These are phyloP conservation scores for Dione juno DNA, from an alignment of 2,888 invertebrate genomes.

Conservation along the genomic window DNA sequence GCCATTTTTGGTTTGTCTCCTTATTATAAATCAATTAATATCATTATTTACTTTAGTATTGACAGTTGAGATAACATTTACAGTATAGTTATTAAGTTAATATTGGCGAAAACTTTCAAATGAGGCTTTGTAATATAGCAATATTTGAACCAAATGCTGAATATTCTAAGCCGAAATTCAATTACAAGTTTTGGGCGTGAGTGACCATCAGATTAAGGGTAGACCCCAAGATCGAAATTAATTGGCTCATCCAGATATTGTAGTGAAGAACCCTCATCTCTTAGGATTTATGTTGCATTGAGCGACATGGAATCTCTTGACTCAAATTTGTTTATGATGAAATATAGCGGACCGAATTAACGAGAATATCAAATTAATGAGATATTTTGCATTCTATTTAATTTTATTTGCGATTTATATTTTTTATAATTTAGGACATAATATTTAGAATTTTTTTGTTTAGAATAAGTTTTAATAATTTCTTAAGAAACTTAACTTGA, in stretches of 20 bases:
- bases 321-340: constrained; percentile 20
- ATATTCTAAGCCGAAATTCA: constrained; percentile 70
- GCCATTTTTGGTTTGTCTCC: neutral
- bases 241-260: constrained; percentile 79
- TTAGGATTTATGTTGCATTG: constrained; percentile 68
- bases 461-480: too few relatives aligned
- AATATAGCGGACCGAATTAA: constrained; percentile 1
- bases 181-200: constrained; percentile 74
- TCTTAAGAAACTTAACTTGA: neutral
- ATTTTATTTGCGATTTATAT: neutral
- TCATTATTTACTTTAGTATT: constrained; percentile 3
- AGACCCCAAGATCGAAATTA: constrained; percentile 73
- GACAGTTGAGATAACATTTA: constrained; percentile 20
- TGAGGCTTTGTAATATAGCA: constrained; percentile 50
- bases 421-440: neutral
- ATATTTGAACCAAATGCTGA: constrained; percentile 57
- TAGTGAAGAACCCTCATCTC: constrained; percentile 71
- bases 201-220: constrained; percentile 79
- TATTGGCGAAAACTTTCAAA: constrained; percentile 45
- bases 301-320: constrained; percentile 52
- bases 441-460: too few relatives aligned
- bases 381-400: neutral
- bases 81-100: constrained; percentile 19
- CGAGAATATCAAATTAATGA: constrained; percentile 1
- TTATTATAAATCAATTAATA: neutral